phyloP scores from a whole-genome alignment of 2,113 vertebrate genomes.

The Penelope pileata region DNA sequence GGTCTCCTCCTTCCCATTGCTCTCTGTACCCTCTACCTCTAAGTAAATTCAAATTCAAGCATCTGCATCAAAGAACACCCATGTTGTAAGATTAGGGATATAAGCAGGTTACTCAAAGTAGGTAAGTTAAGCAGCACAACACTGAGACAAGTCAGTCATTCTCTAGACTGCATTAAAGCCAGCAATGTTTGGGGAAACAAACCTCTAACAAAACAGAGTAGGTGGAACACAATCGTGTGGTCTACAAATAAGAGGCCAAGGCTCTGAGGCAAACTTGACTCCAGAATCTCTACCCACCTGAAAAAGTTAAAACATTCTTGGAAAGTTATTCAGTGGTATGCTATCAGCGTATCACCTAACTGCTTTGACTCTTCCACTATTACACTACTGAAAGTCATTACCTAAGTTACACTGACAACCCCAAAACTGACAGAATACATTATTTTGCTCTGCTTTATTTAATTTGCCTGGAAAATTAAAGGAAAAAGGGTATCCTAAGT shows the following conservation, averaged over 20 bases:
- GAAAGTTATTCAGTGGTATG: neutral
- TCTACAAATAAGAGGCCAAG: neutral
- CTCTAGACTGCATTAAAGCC: neutral
- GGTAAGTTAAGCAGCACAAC: neutral
- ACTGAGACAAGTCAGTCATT: neutral
- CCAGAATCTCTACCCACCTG: neutral
- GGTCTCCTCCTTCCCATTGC: neutral
- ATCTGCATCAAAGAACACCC: neutral
- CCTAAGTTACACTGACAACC: neutral
- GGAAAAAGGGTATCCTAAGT: neutral
- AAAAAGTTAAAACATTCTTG: neutral
- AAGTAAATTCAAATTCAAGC: neutral
- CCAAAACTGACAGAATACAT: neutral
- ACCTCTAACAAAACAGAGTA: neutral
- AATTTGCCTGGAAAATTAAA: neutral
- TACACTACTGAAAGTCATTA: neutral
- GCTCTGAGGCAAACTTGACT: neutral
- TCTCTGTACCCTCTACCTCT: neutral
- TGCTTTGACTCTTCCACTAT: neutral
- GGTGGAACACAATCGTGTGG: accelerated
- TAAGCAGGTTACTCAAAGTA: neutral
- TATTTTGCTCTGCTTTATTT: neutral
- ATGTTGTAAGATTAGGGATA: neutral
- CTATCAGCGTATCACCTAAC: neutral
- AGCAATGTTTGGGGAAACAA: neutral